A percentile compares a stretch with the other conserved stretches of the same genome.
phyloP scores from a whole-genome alignment of 2,113 vertebrate species.

The Physeter macrocephalus region DNA sequence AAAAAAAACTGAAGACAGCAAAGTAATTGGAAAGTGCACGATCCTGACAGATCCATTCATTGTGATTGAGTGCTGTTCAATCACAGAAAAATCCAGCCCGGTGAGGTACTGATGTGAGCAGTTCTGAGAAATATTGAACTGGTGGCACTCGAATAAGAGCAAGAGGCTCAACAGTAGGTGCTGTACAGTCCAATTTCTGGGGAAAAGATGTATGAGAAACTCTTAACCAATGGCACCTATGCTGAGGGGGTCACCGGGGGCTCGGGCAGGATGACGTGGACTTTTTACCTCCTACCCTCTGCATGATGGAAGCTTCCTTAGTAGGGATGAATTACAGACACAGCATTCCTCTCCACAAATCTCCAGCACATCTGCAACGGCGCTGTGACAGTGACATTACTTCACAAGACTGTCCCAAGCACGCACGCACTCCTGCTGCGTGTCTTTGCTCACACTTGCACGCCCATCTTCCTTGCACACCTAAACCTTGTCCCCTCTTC shows the following conservation, averaged over 20 bases:
- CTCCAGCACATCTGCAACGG: not conserved
- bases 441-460: not conserved
- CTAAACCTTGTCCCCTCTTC: not conserved
- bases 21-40: not conserved
- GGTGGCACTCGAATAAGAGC: not conserved
- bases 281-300: not conserved
- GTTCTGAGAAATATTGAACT: not conserved
- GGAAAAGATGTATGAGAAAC: too few species aligned
- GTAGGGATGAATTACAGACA: not conserved
- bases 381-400: not conserved
- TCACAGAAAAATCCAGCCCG: not conserved
- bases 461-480: not conserved
- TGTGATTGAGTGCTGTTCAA: not conserved
- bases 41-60: not conserved
- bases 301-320: not conserved
- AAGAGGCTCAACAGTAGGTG: not conserved
- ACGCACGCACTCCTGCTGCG: too few species aligned
- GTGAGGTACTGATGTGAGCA: too few species aligned
- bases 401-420: not conserved
- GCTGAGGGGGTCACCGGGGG: not conserved
- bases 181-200: not conserved
- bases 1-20: not conserved
- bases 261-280: fast-evolving
- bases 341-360: not conserved
- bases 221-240: not conserved